These are phyloP conservation scores for Drosophila merina DNA, from an alignment of 2,888 invertebrate species.

Conservation along the genomic window DNA sequence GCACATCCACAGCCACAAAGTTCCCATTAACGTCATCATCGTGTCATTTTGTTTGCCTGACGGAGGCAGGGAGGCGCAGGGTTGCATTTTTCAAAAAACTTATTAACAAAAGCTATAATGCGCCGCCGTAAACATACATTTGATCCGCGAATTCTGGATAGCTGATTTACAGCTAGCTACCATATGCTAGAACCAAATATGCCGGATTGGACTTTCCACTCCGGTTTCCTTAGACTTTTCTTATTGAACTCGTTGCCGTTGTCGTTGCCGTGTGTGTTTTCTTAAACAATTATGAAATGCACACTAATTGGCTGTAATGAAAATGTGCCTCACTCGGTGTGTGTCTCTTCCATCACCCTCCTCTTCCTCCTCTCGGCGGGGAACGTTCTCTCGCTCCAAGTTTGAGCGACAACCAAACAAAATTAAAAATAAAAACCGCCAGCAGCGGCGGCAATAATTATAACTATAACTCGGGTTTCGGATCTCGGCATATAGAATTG, in stretches of 20 bases:
- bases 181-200: constrained; percentile 26
- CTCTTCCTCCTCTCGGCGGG: constrained; percentile 3
- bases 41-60: constrained; percentile 78
- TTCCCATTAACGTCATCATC: constrained; percentile 83
- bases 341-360: constrained; percentile 19
- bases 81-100: constrained; percentile 65
- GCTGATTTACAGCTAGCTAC: constrained; percentile 4
- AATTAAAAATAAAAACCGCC: constrained; percentile 75
- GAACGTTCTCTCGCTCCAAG: constrained; percentile 36
- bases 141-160: constrained; percentile 8
- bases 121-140: constrained; percentile 13
- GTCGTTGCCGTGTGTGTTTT: constrained; percentile 51
- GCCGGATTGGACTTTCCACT: constrained; percentile 29
- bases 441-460: constrained; percentile 72
- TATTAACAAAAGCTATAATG: constrained; percentile 58
- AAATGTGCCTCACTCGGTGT: constrained; percentile 53
- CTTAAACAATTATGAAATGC: constrained; percentile 82
- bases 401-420: constrained; percentile 70
- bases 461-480: constrained; percentile 77
- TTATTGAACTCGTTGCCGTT: constrained; percentile 17
- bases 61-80: constrained; percentile 56
- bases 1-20: constrained; percentile 65
- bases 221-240: constrained; percentile 27
- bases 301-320: constrained; percentile 81
- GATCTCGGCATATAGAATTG: constrained; percentile 57